These are phyloP conservation scores for Helicoverpa assulta DNA, from an alignment of 2,888 invertebrate species.

Conservation along the genomic window DNA sequence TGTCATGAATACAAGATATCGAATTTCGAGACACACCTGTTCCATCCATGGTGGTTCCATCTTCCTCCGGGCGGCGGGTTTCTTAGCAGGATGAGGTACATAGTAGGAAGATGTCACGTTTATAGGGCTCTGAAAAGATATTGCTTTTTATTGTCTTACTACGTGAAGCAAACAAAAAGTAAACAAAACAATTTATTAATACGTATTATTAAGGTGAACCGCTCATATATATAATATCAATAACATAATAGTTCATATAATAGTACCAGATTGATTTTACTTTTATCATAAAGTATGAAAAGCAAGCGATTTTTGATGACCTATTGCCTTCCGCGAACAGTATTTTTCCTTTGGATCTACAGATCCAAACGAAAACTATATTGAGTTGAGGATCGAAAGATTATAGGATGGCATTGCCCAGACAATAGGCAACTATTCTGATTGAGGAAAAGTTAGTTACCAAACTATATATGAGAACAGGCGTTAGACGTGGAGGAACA, in stretches of 20 bases:
- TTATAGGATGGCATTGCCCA: background rate
- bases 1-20: too few relatives aligned
- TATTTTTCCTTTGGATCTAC: background rate
- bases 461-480: background rate
- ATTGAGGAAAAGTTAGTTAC: constrained; percentile 2
- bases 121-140: constrained; percentile 51
- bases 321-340: background rate
- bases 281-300: background rate
- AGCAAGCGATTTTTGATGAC: background rate
- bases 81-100: constrained; percentile 42
- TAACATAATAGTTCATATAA: background rate
- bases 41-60: constrained; percentile 92
- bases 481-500: background rate
- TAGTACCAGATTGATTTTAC: background rate
- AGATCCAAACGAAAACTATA: constrained; percentile 3
- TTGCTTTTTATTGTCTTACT: constrained; percentile 50
- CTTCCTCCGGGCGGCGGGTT: constrained; percentile 71
- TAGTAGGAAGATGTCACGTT: constrained; percentile 19
- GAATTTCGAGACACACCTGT: constrained; percentile 73
- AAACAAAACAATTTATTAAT: constrained; percentile 12
- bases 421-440: background rate
- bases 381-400: background rate
- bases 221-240: background rate
- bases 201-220: constrained; percentile 16
- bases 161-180: constrained; percentile 36